phyloP scores from a whole-genome alignment of 1,140 invertebrate genomes.

The Homalodisca vitripennis region DNA sequence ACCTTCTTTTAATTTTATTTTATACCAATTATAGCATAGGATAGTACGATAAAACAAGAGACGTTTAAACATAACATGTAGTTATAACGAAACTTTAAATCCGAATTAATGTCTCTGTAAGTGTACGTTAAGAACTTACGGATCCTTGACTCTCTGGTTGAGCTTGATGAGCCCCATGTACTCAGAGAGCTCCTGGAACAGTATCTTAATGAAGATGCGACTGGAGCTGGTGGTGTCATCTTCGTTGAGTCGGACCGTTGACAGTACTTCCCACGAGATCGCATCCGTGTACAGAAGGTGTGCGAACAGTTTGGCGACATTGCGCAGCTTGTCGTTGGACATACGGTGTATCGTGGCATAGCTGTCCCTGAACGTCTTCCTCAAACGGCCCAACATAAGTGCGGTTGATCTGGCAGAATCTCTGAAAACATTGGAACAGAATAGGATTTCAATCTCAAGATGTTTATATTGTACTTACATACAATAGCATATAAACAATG shows the following conservation, averaged over 20 bases:
- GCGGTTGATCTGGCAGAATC: conserved; percentile 91
- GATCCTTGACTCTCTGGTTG: conserved; percentile 86
- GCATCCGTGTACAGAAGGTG: conserved; percentile 96
- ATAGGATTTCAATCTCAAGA: too few relatives aligned
- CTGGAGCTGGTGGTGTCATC: conserved; percentile 97
- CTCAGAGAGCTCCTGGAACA: conserved; percentile 96
- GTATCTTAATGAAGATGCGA: conserved; percentile 96
- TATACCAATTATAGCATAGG: too few relatives aligned
- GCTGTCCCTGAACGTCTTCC: conserved; percentile 92
- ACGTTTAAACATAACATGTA: too few relatives aligned
- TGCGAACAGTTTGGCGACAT: conserved; percentile 97
- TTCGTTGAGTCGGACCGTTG: conserved; percentile 89
- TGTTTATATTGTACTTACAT: too few relatives aligned
- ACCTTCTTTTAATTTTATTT: too few relatives aligned
- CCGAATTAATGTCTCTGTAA: too few relatives aligned
- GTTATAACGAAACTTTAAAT: too few relatives aligned
- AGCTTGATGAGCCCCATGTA: conserved; percentile 93
- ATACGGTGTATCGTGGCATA: conserved; percentile 92
- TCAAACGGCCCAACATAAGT: conserved; percentile 92
- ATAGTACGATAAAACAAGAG: too few relatives aligned
- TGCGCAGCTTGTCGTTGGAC: conserved; percentile 95
- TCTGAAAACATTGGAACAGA: too few relatives aligned
- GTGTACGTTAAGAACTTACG: conserved; percentile 56
- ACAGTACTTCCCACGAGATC: conserved; percentile 89
- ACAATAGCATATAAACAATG: too few relatives aligned